phyloP scores from a whole-genome alignment of 2,888 invertebrate species.

The Isoperla grammatica region DNA sequence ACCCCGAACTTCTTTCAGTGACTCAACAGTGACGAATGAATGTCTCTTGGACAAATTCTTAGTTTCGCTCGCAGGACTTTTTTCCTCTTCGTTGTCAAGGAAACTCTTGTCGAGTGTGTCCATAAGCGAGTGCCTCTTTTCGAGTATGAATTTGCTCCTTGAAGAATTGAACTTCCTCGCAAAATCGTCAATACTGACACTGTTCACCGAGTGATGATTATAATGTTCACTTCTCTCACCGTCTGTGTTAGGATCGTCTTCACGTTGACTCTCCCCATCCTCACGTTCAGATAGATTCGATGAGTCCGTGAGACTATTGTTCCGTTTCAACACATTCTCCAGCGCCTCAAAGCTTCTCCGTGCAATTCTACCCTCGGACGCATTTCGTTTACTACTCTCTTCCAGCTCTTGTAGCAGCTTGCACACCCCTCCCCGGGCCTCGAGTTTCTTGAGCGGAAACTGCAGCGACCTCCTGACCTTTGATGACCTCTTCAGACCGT shows the following conservation, averaged over 20 bases:
- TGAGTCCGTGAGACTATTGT: conserved; percentile 1
- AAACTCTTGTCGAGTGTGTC: conserved; percentile 1
- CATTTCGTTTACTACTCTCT: not conserved
- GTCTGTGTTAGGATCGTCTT: not conserved
- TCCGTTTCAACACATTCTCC: conserved; percentile 20
- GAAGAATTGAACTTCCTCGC: conserved; percentile 7
- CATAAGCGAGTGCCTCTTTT: conserved; percentile 19
- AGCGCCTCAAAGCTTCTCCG: conserved; percentile 21
- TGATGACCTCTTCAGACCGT: conserved; percentile 58
- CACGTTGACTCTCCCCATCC: conserved; percentile 9
- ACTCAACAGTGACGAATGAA: conserved; percentile 55
- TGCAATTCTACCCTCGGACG: conserved; percentile 6
- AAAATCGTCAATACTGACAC: conserved; percentile 16
- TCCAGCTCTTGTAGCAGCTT: conserved; percentile 49
- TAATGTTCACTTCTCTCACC: too few relatives aligned
- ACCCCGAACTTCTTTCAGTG: conserved; percentile 54
- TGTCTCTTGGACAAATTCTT: conserved; percentile 36
- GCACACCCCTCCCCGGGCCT: conserved; percentile 43
- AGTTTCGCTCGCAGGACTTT: conserved; percentile 7
- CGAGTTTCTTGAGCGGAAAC: conserved; percentile 45
- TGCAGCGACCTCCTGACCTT: conserved; percentile 60
- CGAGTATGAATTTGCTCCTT: not conserved
- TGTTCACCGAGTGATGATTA: conserved; percentile 13
- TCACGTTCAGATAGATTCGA: not conserved
- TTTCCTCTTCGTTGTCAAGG: conserved; percentile 1